Conservation (phyloP, 1,140 invertebrate species). For the Melitaea cinxia region DNA sequence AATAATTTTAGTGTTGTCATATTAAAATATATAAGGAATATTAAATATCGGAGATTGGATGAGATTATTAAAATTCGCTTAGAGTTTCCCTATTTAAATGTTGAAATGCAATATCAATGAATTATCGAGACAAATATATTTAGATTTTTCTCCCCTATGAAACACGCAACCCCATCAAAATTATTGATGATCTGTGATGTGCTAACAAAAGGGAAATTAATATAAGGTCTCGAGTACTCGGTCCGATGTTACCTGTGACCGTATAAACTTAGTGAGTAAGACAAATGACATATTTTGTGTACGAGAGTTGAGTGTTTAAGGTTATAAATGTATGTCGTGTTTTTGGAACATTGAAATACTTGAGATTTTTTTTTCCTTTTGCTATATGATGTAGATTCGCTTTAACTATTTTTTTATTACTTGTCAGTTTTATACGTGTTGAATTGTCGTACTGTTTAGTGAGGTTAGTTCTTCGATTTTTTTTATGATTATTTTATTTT, state of each 20-base stretch:
- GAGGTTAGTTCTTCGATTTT: constrained; percentile 58
- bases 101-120: background rate
- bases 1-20: constrained; percentile 10
- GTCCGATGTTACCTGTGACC: constrained; percentile 29
- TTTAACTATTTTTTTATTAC: constrained; percentile 72
- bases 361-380: constrained; percentile 69
- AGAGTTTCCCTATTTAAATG: background rate
- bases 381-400: constrained; percentile 52
- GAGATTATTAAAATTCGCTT: too few relatives aligned
- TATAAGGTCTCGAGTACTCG: constrained; percentile 39
- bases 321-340: constrained; percentile 53
- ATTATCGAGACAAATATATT: background rate
- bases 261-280: constrained; percentile 43
- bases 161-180: constrained; percentile 53
- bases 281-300: constrained; percentile 78
- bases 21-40: background rate
- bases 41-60: too few relatives aligned
- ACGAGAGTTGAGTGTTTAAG: constrained; percentile 54
- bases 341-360: constrained; percentile 52
- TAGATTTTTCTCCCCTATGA: constrained; percentile 5
- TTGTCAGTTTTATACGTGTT: constrained; percentile 67
- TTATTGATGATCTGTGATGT: constrained; percentile 74
- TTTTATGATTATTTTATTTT: constrained; percentile 33
- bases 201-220: constrained; percentile 56
- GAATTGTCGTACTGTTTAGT: constrained; percentile 58